Conservation (phyloP, 2,888 invertebrate genomes). For the Atethmia centrago region DNA sequence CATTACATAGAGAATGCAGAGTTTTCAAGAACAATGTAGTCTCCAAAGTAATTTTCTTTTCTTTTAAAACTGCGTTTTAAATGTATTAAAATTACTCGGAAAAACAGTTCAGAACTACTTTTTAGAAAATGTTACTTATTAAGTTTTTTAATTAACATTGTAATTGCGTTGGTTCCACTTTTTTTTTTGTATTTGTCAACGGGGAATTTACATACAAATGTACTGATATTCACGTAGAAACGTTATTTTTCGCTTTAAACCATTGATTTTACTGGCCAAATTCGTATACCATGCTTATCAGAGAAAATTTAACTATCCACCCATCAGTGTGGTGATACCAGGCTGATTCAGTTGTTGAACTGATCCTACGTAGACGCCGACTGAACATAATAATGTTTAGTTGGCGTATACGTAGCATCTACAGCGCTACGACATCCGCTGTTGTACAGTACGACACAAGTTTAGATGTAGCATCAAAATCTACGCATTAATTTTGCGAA, state of each 20-base stretch:
- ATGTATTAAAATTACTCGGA: slow-evolving; percentile 61
- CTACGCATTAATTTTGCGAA: too few relatives aligned
- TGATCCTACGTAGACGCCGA: too few relatives aligned
- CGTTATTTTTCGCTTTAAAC: neutral
- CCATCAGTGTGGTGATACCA: neutral
- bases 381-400: neutral
- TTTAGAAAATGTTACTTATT: slow-evolving; percentile 20
- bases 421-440: neutral
- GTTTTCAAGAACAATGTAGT: slow-evolving; percentile 63
- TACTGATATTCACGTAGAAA: neutral
- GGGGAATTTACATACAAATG: neutral
- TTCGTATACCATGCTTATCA: too few relatives aligned
- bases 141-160: slow-evolving; percentile 42
- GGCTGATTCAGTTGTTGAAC: neutral
- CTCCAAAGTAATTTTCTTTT: slow-evolving; percentile 58
- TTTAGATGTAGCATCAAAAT: too few relatives aligned
- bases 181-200: slow-evolving; percentile 10
- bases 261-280: neutral
- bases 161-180: slow-evolving; percentile 16
- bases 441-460: too few relatives aligned
- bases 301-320: neutral
- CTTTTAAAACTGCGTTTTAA: slow-evolving; percentile 62
- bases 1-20: slow-evolving; percentile 59
- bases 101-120: slow-evolving; percentile 28
- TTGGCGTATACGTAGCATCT: neutral